Evolutionary conservation across 2,888 invertebrate genomes (phyloP).

Genomic region (Peribatodes rhomboidaria): DNA sequence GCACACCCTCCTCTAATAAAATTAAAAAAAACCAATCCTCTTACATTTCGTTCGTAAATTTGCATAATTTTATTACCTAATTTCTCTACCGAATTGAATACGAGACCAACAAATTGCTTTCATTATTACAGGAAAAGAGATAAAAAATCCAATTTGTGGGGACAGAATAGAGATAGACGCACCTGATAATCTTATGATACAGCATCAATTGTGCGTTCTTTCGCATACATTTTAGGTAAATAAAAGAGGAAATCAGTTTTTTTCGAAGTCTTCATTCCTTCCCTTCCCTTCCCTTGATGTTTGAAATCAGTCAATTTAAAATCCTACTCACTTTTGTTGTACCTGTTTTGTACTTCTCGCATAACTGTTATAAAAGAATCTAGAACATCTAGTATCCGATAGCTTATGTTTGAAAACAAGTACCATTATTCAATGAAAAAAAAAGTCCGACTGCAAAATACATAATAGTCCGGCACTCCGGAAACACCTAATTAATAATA

Average conservation of each 20-base stretch:
- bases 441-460: no score
- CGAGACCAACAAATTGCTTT: constrained; percentile 61
- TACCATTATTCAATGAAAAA: no score
- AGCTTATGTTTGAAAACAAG: no score
- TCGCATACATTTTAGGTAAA: constrained; percentile 65
- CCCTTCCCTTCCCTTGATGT: neutral
- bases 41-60: constrained; percentile 67
- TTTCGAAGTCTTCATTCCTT: constrained; percentile 11
- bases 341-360: no score
- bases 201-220: constrained; percentile 58
- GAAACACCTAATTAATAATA: no score
- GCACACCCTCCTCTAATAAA: constrained; percentile 61
- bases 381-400: no score
- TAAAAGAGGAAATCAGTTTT: constrained; percentile 54
- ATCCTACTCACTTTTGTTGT: constrained; percentile 16
- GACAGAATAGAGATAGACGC: constrained; percentile 30
- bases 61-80: constrained; percentile 83
- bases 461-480: no score
- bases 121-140: constrained; percentile 45
- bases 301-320: constrained; percentile 24
- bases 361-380: no score
- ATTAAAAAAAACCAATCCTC: constrained; percentile 68
- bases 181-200: constrained; percentile 54
- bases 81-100: constrained; percentile 65
- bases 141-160: constrained; percentile 24